Conservation (phyloP, 2,797 vertebrate genomes). For the Vipera latastei region DNA sequence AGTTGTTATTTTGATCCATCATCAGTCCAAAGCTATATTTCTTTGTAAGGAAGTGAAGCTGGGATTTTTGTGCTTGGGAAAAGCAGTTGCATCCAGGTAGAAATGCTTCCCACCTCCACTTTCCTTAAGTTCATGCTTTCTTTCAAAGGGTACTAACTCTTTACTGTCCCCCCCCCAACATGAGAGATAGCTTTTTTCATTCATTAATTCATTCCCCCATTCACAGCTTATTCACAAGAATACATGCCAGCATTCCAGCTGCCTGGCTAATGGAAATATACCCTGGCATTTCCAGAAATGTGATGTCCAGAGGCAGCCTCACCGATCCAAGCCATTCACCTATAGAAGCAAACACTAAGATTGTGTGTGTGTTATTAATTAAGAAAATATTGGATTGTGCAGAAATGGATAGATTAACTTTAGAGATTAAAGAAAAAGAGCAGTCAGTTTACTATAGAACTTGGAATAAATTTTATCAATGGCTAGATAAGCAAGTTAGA, state of each 20-base stretch:
- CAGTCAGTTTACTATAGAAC: no score
- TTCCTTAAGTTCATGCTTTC: not conserved
- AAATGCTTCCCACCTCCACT: not conserved
- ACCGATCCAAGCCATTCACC: not conserved
- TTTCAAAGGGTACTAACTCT: not conserved
- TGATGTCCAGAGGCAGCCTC: not conserved
- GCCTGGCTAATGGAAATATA: not conserved
- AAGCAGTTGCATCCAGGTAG: not conserved
- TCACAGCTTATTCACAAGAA: not conserved
- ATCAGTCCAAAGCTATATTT: not conserved
- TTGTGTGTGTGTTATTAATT: no score
- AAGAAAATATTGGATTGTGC: no score
- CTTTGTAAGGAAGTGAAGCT: not conserved
- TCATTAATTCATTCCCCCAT: not conserved
- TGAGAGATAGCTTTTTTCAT: not conserved
- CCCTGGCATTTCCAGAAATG: not conserved
- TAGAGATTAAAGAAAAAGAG: no score
- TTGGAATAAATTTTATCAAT: no score
- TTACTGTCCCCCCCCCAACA: not conserved
- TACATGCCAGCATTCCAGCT: not conserved
- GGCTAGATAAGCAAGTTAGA: no score
- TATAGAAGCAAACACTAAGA: not conserved
- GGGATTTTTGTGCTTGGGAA: not conserved
- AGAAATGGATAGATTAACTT: no score
- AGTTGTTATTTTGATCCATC: not conserved